These are phyloP conservation scores for Erinaceus europaeus DNA, from an alignment of 2,113 vertebrate species.

Conservation along the genomic window DNA sequence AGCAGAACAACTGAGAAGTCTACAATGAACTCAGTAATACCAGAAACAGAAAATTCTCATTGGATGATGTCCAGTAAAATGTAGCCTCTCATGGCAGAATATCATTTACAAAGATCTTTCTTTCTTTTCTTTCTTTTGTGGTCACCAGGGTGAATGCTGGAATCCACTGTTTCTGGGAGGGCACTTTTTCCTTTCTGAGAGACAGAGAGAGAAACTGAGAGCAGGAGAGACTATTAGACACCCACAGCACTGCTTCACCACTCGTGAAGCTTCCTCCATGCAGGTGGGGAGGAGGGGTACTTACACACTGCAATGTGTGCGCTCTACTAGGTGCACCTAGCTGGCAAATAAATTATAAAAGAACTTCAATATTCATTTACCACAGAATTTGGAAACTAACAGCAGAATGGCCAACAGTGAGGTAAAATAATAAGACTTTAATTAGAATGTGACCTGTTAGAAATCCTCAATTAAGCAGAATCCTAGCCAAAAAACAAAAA, in stretches of 20 bases:
- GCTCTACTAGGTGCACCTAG: background rate
- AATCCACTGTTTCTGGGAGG: no score
- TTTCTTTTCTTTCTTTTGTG: background rate
- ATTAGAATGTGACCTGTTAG: background rate
- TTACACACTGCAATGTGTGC: no score
- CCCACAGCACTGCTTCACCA: no score
- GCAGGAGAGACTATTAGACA: no score
- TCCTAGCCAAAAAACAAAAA: background rate
- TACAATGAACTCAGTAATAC: background rate
- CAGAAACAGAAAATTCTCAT: no score
- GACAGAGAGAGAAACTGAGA: no score
- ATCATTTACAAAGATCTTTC: constrained; percentile 15
- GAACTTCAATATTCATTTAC: constrained; percentile 9
- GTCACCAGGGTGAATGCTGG: no score
- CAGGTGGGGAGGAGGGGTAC: no score
- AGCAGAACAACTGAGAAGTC: background rate
- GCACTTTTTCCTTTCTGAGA: no score
- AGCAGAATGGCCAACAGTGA: background rate
- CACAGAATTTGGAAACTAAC: constrained; percentile 31
- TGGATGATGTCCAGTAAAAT: no score
- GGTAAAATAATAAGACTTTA: background rate
- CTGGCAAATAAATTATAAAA: constrained; percentile 33
- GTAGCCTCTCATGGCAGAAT: background rate
- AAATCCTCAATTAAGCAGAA: constrained; percentile 35
- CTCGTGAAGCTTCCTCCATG: no score